Evolutionary conservation across 1,140 invertebrate genomes (phyloP).

Genomic region (Penaeus indicus): DNA sequence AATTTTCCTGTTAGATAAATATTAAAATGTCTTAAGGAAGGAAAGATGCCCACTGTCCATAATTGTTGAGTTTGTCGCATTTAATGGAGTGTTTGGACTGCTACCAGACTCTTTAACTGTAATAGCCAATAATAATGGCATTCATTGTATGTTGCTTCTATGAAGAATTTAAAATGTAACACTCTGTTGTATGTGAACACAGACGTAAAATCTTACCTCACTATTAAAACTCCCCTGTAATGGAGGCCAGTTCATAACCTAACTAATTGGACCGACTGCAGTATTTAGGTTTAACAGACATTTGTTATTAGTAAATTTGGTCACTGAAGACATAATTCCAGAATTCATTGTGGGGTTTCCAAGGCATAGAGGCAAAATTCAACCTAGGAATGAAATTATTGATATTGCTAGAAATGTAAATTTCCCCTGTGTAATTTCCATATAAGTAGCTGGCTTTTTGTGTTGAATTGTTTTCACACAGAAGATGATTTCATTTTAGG

Average conservation of each 20-base stretch:
- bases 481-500: too few relatives aligned
- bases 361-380: too few relatives aligned
- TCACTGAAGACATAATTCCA: neutral
- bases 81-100: constrained; percentile 58
- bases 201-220: constrained; percentile 61
- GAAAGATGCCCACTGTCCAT: constrained; percentile 38
- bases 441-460: too few relatives aligned
- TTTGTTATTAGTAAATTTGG: constrained; percentile 4
- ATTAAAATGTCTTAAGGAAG: constrained; percentile 9
- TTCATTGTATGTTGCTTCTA: constrained; percentile 60
- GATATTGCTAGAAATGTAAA: too few relatives aligned
- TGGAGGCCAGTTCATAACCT: constrained; percentile 61
- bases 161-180: constrained; percentile 58
- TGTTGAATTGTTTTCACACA: too few relatives aligned
- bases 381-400: too few relatives aligned
- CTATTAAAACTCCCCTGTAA: constrained; percentile 51
- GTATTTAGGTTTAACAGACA: constrained; percentile 35
- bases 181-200: constrained; percentile 63
- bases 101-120: constrained; percentile 55
- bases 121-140: constrained; percentile 50
- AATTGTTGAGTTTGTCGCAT: constrained; percentile 49
- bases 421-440: too few relatives aligned
- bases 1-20: constrained; percentile 38
- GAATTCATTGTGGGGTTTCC: too few relatives aligned
- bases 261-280: constrained; percentile 61